Conservation (phyloP, 2,113 vertebrate genomes). For the Hippotragus niger region DNA sequence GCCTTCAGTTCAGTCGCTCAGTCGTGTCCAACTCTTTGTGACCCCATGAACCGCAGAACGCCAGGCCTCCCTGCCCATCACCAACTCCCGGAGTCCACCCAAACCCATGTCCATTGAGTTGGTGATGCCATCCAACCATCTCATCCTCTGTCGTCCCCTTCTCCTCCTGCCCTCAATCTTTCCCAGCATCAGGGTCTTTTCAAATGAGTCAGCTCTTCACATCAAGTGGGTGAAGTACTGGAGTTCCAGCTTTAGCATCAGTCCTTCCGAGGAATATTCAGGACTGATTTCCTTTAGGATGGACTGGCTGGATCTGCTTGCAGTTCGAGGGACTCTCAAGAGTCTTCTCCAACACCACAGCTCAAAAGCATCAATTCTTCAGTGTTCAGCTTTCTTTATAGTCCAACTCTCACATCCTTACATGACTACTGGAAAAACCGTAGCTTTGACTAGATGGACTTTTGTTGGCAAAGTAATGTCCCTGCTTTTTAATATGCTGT, state of each 20-base stretch:
- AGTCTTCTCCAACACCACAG: not conserved
- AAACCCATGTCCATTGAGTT: not conserved
- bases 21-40: not conserved
- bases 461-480: not conserved
- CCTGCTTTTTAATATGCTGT: not conserved
- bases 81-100: not conserved
- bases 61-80: not conserved
- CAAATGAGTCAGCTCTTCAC: not conserved
- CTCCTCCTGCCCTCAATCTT: not conserved
- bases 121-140: not conserved
- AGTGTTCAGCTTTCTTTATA: not conserved
- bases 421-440: not conserved
- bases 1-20: not conserved
- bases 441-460: not conserved
- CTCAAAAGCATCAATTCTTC: not conserved
- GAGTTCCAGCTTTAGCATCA: not conserved
- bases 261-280: not conserved
- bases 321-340: not conserved
- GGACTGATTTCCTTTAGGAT: not conserved
- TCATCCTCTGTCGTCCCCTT: not conserved
- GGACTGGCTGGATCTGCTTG: not conserved
- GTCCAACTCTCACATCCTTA: not conserved
- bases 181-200: not conserved
- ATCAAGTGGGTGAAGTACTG: accelerated
- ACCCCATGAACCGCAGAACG: accelerated